These are phyloP conservation scores for Tryphoninae sp. DNA, from an alignment of 2,888 invertebrate species.

Conservation along the genomic window DNA sequence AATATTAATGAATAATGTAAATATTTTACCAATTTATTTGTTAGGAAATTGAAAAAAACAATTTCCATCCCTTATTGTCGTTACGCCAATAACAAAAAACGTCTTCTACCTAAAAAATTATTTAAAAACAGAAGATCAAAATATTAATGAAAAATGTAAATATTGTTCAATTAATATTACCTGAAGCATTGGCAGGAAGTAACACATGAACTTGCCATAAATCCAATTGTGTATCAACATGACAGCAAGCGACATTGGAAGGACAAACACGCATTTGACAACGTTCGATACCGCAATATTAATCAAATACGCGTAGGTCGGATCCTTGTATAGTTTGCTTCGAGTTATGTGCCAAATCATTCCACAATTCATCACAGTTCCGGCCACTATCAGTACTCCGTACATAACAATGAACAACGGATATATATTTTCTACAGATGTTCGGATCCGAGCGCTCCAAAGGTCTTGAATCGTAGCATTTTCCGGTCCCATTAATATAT, in stretches of 20 bases:
- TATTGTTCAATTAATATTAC: conserved; percentile 76
- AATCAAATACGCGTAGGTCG: conserved; percentile 86
- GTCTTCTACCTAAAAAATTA: neutral
- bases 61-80: no score
- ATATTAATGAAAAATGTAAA: neutral
- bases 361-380: conserved; percentile 84
- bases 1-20: neutral
- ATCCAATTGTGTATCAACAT: conserved; percentile 88
- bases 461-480: conserved; percentile 83
- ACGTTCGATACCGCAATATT: conserved; percentile 87
- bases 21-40: neutral
- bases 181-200: conserved; percentile 88
- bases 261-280: conserved; percentile 86
- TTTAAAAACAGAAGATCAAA: neutral
- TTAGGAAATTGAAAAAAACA: no score
- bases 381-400: conserved; percentile 83
- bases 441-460: conserved; percentile 84
- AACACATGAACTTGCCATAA: conserved; percentile 88
- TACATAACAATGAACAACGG: conserved; percentile 86
- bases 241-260: conserved; percentile 87
- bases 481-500: conserved; percentile 76
- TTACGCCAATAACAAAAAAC: no score
- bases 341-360: conserved; percentile 84
- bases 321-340: conserved; percentile 84
- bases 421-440: conserved; percentile 84